Conservation (phyloP, 2,888 invertebrate species). For the Mimachlamys varia region DNA sequence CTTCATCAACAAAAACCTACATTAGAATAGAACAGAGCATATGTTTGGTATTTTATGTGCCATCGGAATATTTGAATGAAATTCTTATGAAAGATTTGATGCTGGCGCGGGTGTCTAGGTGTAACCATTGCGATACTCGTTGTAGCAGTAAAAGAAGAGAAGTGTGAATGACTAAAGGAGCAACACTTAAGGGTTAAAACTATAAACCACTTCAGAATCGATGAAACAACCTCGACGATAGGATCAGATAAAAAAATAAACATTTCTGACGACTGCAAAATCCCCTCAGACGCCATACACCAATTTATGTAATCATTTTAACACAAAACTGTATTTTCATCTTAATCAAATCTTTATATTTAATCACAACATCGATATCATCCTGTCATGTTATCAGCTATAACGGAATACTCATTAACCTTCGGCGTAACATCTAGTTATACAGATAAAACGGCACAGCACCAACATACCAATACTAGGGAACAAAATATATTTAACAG, state of each 20-base stretch:
- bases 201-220: not conserved
- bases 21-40: not conserved
- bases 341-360: not conserved
- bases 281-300: not conserved
- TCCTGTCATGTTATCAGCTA: no score
- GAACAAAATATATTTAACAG: no score
- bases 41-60: not conserved
- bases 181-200: not conserved
- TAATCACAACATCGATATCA: not conserved
- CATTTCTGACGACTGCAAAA: not conserved
- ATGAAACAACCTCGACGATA: not conserved
- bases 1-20: constrained; percentile 9
- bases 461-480: no score
- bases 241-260: not conserved
- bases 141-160: not conserved
- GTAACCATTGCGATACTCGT: not conserved
- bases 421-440: no score
- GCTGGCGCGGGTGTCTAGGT: not conserved
- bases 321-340: not conserved
- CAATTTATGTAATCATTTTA: not conserved
- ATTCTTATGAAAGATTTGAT: constrained; percentile 25
- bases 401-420: no score
- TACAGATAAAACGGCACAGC: no score
- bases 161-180: not conserved
- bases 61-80: not conserved